phyloP scores from a whole-genome alignment of 2,797 vertebrate genomes.

The Bovichtus variegatus region DNA sequence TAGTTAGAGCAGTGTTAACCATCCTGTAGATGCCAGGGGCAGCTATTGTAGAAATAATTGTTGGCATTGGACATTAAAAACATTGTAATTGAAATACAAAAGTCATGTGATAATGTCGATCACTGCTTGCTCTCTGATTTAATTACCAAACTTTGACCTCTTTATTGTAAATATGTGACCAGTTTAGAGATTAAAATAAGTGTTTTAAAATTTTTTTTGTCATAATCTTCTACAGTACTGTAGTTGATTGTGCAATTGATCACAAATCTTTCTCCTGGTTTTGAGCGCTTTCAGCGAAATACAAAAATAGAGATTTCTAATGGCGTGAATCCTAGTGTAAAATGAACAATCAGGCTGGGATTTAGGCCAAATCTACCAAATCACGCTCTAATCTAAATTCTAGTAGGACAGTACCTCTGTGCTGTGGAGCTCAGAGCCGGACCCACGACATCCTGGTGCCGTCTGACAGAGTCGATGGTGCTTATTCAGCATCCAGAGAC shows the following conservation, averaged over 20 bases:
- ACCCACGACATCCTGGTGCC: conserved; percentile 34
- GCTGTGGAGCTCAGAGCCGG: conserved; percentile 21
- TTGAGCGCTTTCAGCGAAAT: neutral
- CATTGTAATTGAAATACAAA: neutral
- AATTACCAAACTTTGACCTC: neutral
- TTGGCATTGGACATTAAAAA: neutral
- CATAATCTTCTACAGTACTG: neutral
- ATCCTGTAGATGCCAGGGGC: neutral
- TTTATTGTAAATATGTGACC: neutral
- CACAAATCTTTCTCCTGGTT: neutral
- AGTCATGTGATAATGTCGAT: neutral
- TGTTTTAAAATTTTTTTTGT: too few species aligned
- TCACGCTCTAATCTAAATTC: neutral
- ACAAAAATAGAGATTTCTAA: neutral
- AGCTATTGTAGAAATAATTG: neutral
- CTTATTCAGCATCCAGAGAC: conserved; percentile 70
- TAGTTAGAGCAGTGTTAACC: too few species aligned
- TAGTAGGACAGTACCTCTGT: neutral
- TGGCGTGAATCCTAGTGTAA: neutral
- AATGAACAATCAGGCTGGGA: neutral
- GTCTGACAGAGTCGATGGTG: conserved; percentile 49
- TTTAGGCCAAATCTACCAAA: neutral
- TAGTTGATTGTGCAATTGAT: neutral
- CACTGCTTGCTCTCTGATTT: neutral
- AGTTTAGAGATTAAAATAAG: too few species aligned